Evolutionary conservation across 64 coral and sea anemone genomes (phyloP), one percentile per base, ranked within the genome.

Genomic region (Trachythela sp.): DNA sequence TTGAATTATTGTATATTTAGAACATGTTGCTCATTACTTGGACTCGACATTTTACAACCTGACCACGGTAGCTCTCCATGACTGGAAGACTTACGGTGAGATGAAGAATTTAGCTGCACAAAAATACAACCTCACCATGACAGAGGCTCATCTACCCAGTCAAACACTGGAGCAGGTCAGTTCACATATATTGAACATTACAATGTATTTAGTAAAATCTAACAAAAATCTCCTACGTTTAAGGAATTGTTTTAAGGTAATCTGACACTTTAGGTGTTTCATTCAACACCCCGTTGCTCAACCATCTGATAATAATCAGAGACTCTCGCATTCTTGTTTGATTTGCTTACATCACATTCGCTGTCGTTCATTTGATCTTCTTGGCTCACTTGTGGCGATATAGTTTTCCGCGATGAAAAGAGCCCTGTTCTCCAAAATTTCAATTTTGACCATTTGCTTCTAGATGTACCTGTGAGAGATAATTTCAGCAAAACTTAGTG

Each of bases 1-100:
- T 24, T 10, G 18, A 45, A 45, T 77, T 35, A 13, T 35, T 80
- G 18, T 60, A 42, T 17, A 60, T 51, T 50, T 72, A 99, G 96
- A 84, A 29, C 93, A 99, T 59, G 91, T 99, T 17, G 92, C 96
- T 7, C 96, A 99, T 38, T 99, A 99, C 45, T 84, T 99, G 54
- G 96, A 99, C 59, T 87, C 88, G n/a, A 99, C 96, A 0, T 99
- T 99, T 70, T 99, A 99, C 58, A 99, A 99, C 48, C 89, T 99
- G 24, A 99, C 96, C 0, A 99, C 96, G 20, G 96, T 99, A 5
- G 96, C 96, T 20, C 89, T 99, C 9, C 96, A 95, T 89, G 96
- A 99, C 48, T 99, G 96, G 96, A 94, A 93, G 50, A 99, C 96
- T 2, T 99, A 99, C 24, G 96, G 93, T 33, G 96, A 99, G 14